These are phyloP conservation scores for Nothura maculosa DNA, from an alignment of 2,797 vertebrate genomes.

Conservation along the genomic window DNA sequence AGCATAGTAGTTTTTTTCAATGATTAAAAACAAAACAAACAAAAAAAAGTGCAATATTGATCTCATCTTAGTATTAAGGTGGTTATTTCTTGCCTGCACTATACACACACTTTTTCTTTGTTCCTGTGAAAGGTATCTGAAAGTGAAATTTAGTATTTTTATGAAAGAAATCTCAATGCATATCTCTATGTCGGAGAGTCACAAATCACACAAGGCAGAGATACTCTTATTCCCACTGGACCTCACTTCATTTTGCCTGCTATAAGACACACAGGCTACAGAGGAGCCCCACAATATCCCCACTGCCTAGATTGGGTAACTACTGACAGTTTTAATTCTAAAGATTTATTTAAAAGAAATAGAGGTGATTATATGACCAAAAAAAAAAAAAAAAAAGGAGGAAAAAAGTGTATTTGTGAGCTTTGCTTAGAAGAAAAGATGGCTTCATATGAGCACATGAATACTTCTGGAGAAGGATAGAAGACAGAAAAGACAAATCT, in stretches of 20 bases:
- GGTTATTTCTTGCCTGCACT: accelerated
- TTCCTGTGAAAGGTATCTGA: neutral
- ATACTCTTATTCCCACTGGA: neutral
- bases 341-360: neutral
- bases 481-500: neutral
- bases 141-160: neutral
- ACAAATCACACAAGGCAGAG: neutral
- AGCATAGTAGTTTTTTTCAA: neutral
- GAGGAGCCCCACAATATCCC: accelerated
- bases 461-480: neutral
- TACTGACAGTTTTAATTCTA: neutral
- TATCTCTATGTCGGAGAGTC: neutral
- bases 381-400: neutral
- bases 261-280: neutral
- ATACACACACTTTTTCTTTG: neutral
- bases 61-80: neutral
- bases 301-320: neutral
- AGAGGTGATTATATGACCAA: neutral
- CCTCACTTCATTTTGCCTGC: neutral
- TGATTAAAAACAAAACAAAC: neutral
- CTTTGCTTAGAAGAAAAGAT: neutral
- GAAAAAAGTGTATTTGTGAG: neutral
- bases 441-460: neutral
- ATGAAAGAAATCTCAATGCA: neutral
- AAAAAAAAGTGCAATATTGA: neutral